These are phyloP conservation scores for Brachyalestes nurse DNA, from an alignment of 2,797 vertebrate genomes.

Conservation along the genomic window DNA sequence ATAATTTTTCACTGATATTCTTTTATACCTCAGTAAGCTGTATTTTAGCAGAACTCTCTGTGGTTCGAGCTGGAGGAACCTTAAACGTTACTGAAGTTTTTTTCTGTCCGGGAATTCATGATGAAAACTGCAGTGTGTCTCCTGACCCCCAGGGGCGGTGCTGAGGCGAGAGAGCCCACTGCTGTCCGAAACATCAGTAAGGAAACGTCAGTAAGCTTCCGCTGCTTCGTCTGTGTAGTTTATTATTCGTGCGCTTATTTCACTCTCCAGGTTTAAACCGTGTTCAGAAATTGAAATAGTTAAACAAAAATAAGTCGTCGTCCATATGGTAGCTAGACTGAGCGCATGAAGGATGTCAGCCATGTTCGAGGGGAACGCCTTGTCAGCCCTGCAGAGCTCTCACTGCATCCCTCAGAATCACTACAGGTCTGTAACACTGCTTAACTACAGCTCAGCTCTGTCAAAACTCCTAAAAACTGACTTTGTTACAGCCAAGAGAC, in stretches of 20 bases:
- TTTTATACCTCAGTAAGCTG: too few species aligned
- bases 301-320: conserved; percentile 10
- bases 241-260: neutral
- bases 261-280: neutral
- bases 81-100: too few species aligned
- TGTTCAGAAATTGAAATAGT: neutral
- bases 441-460: neutral
- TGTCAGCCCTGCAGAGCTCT: conserved; percentile 79
- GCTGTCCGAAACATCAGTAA: conserved; percentile 21
- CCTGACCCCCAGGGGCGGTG: neutral
- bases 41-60: too few species aligned
- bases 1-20: too few species aligned
- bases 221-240: conserved; percentile 11
- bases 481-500: too few species aligned
- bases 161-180: neutral
- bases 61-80: too few species aligned
- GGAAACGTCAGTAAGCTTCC: conserved; percentile 37
- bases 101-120: too few species aligned
- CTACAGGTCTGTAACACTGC: conserved; percentile 72
- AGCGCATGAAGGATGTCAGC: conserved; percentile 76
- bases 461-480: too few species aligned
- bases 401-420: conserved; percentile 71
- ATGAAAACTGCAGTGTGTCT: neutral
- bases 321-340: conserved; percentile 64
- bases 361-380: conserved; percentile 76